Conservation (phyloP, 64 coral and sea anemone genomes). For the Actinia tenebrosa region DNA sequence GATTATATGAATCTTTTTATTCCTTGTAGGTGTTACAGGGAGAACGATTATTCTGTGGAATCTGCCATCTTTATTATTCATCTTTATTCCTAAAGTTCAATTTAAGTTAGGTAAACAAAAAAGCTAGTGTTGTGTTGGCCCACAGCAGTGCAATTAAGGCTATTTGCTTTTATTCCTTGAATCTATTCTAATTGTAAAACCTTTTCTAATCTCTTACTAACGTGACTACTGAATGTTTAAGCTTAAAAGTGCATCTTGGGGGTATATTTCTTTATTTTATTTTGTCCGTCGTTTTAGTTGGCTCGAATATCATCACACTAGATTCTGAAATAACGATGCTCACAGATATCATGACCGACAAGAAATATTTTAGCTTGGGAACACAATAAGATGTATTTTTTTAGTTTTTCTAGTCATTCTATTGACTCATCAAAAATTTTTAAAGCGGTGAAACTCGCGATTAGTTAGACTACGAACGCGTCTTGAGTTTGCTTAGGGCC, state of each 20-base stretch:
- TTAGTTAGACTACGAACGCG: not conserved
- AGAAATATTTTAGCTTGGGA: not conserved
- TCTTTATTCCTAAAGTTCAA: conserved; percentile 22
- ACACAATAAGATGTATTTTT: not conserved
- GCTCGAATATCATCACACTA: conserved; percentile 36
- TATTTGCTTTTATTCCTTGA: conserved; percentile 6
- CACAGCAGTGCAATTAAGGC: conserved; percentile 22
- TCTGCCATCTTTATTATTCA: conserved; percentile 8
- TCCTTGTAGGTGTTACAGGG: not conserved
- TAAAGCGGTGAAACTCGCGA: conserved; percentile 4
- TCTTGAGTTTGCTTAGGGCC: not conserved
- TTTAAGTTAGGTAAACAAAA: conserved; percentile 17
- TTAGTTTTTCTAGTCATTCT: not conserved
- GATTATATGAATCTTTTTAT: not conserved
- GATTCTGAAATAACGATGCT: not conserved
- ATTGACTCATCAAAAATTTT: conserved; percentile 11
- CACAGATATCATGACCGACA: not conserved
- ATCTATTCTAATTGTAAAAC: conserved; percentile 34
- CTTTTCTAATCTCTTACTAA: conserved; percentile 19
- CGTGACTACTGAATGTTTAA: conserved; percentile 25
- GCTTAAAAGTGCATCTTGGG: conserved; percentile 17
- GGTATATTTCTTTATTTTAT: not conserved
- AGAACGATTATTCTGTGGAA: not conserved
- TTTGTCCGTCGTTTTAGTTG: not conserved
- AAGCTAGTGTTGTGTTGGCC: conserved; percentile 3